phyloP scores from a whole-genome alignment of 92 coral and sea anemone genomes.

The Montipora capitata region DNA sequence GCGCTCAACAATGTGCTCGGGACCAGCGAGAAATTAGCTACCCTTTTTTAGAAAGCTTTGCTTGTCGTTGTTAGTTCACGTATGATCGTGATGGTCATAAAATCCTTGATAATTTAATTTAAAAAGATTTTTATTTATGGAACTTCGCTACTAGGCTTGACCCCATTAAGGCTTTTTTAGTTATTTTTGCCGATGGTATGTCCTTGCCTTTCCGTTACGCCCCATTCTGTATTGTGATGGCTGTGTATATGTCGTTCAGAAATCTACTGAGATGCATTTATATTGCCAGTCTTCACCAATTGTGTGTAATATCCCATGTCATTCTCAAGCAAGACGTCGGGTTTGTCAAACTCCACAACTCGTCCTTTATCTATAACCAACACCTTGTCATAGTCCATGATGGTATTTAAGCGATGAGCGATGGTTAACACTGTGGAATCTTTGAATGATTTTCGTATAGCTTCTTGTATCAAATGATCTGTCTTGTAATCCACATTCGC shows the following conservation, averaged over 20 bases:
- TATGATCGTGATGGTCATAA: too few relatives aligned
- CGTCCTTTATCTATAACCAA: conserved; percentile 42
- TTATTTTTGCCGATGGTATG: too few relatives aligned
- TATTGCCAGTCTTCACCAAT: conserved; percentile 2
- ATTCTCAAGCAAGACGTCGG: conserved; percentile 30
- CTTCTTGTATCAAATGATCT: conserved; percentile 46
- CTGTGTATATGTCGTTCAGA: neutral
- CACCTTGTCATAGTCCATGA: conserved; percentile 53
- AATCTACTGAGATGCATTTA: neutral
- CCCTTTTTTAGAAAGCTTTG: too few relatives aligned
- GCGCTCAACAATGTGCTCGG: too few relatives aligned
- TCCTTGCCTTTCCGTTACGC: too few relatives aligned
- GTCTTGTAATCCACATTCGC: conserved; percentile 69
- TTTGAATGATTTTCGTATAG: conserved; percentile 41
- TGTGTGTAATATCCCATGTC: conserved; percentile 16
- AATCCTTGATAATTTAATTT: too few relatives aligned
- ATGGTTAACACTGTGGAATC: conserved; percentile 48
- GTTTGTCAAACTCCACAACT: conserved; percentile 49
- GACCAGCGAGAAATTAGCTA: too few relatives aligned
- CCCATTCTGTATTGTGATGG: too few relatives aligned
- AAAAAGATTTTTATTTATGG: too few relatives aligned
- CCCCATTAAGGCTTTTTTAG: too few relatives aligned
- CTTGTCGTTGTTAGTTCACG: too few relatives aligned
- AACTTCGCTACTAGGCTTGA: too few relatives aligned
- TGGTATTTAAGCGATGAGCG: conserved; percentile 61